Evolutionary conservation across 2,797 vertebrate species (phyloP).

Genomic region (Ptychadena robeensis): DNA sequence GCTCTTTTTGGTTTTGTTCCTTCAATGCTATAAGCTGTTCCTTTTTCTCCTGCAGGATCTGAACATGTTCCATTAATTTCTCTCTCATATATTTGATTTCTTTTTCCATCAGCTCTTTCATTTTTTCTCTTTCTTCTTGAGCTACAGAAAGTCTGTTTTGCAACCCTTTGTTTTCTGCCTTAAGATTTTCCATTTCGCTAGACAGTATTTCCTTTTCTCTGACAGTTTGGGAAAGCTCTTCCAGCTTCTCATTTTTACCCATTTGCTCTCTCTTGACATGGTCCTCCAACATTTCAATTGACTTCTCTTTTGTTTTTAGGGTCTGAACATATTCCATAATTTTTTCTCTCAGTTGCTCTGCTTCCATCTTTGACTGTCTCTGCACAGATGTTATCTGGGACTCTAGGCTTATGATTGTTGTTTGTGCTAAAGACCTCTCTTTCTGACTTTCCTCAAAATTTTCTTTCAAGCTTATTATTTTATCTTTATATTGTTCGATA

Average conservation of each 20-base stretch:
- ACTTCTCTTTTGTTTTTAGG: constrained; percentile 9
- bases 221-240: constrained; percentile 4
- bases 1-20: background rate
- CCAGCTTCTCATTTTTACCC: background rate
- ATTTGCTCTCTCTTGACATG: background rate
- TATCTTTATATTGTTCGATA: constrained; percentile 3
- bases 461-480: constrained; percentile 16
- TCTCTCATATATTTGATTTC: background rate
- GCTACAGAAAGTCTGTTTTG: constrained; percentile 13
- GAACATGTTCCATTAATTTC: constrained; percentile 5
- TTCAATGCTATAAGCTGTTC: background rate
- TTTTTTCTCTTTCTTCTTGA: background rate
- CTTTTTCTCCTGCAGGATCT: constrained; percentile 5
- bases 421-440: background rate
- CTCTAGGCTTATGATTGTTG: background rate
- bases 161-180: constrained; percentile 10
- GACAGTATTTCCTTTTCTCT: background rate
- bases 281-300: background rate
- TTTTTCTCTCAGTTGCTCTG: background rate
- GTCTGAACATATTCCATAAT: background rate
- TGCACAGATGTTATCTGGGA: background rate
- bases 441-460: constrained; percentile 1
- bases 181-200: background rate
- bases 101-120: background rate
- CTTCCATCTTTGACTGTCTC: constrained; percentile 7